Base-by-base conservation (phyloP, 2,113 vertebrate species). In the Gnathonemus echidnorhynchus region DNA sequence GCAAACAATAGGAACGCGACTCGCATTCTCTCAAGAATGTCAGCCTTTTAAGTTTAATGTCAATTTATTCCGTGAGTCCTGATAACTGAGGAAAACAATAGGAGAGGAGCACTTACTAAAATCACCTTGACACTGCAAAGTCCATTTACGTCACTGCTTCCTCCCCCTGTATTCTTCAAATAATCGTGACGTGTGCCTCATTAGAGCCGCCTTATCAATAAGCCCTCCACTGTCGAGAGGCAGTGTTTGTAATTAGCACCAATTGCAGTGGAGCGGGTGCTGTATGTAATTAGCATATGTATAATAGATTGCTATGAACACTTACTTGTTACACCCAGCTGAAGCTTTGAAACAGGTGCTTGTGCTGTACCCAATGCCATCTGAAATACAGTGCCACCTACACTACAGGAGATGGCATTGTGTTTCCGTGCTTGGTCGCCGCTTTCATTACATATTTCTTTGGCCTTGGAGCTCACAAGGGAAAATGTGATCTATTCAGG, bases 1-100 rank as follows among this genome's bases (percentile, higher is more conserved):
- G 15, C 17, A 27, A 56, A 42, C 49, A 84, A 11, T 7, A n/a
- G 9, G 10, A 31, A 11, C 31, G 35, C 48, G 24, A 42, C 35
- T 8, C 50, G 8, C 21, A 83, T 89, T 89, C 49, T 35, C 49
- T 52, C 48, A 42, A 42, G 74, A 89, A 35, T 83, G 35, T 48
- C 70, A 27, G 35, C 88, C 88, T 56, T 89, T 84, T 53, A 39
- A 56, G 35, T 84, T 89, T 83, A 84, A 89, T 89, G 50, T 83
- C 88, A 89, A 84, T 89, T 89, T 56, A 89, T 89, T 89, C 88
- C 5, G 53, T 27, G 27, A 56, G n/a, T 45, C 21, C 49, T 5
- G 74, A 89, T 53, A 42, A 89, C 88, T 8, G 1, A 45, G 27
- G 50, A 56, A 88, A 46, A 89, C 49, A 89, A 89, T 24, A 56